Conservation (phyloP, 2,797 vertebrate genomes). For the Nothura maculosa region DNA sequence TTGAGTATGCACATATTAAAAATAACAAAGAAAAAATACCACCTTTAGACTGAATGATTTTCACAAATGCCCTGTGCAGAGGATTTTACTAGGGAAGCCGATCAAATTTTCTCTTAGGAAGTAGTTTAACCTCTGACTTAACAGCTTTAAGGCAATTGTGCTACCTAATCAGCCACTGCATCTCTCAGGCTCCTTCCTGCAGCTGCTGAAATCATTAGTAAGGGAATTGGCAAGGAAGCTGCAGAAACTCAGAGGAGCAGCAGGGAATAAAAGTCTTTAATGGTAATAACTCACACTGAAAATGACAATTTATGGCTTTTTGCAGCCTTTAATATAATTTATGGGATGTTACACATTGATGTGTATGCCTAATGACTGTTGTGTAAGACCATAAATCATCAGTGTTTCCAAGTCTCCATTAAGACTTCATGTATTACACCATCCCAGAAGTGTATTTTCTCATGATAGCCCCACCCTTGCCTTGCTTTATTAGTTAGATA, state of each 20-base stretch:
- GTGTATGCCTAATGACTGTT: constrained; percentile 56
- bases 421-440: constrained; percentile 16
- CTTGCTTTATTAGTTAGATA: not conserved
- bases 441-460: constrained; percentile 13
- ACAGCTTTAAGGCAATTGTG: constrained; percentile 61
- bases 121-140: constrained; percentile 66
- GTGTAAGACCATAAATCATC: constrained; percentile 56
- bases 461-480: constrained; percentile 12
- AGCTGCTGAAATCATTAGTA: constrained; percentile 65
- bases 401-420: constrained; percentile 8
- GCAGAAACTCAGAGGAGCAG: constrained; percentile 49
- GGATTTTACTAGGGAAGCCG: not conserved
- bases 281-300: constrained; percentile 50
- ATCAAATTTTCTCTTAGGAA: constrained; percentile 53
- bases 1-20: constrained; percentile 17
- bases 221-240: constrained; percentile 44
- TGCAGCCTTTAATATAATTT: constrained; percentile 66
- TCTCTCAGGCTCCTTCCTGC: constrained; percentile 24
- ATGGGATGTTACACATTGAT: constrained; percentile 43
- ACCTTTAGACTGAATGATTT: not conserved
- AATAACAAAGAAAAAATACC: not conserved
- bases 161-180: constrained; percentile 51
- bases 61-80: not conserved
- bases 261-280: constrained; percentile 66
- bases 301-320: constrained; percentile 71